These are phyloP conservation scores for Tetheella fluctuosa DNA, from an alignment of 2,888 invertebrate genomes.

Conservation along the genomic window DNA sequence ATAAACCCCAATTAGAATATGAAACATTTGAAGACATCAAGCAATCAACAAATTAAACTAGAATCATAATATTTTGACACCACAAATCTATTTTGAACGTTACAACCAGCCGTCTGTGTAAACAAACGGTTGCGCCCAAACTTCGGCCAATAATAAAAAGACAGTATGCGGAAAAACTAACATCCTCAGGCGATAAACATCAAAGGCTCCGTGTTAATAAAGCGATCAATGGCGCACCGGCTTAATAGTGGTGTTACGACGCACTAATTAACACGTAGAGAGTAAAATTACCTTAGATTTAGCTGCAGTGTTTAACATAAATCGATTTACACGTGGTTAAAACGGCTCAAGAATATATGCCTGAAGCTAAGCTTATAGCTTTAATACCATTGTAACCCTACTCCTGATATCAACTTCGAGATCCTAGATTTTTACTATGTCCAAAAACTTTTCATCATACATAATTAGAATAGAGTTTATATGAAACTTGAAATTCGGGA, in stretches of 20 bases:
- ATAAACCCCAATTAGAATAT: conserved; percentile 18
- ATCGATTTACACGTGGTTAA: conserved; percentile 23
- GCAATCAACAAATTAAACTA: conserved; percentile 60
- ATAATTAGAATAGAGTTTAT: too few relatives aligned
- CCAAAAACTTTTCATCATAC: too few relatives aligned
- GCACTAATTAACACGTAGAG: conserved; percentile 66
- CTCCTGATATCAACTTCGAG: too few relatives aligned
- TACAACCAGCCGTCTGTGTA: conserved; percentile 72
- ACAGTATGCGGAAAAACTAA: conserved; percentile 84
- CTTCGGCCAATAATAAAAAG: conserved; percentile 83
- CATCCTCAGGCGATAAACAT: conserved; percentile 79
- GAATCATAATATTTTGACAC: conserved; percentile 78
- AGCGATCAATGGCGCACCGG: conserved; percentile 73
- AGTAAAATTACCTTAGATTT: conserved; percentile 44
- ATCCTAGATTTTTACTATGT: too few relatives aligned
- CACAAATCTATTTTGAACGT: conserved; percentile 78
- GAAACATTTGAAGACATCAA: conserved; percentile 25
- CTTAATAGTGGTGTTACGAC: conserved; percentile 64
- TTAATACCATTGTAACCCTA: too few relatives aligned
- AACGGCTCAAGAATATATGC: background rate
- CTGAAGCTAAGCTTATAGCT: too few relatives aligned
- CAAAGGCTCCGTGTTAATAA: conserved; percentile 74
- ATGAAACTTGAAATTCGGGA: too few relatives aligned
- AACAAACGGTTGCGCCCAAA: conserved; percentile 80
- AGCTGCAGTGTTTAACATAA: conserved; percentile 37